Conservation (phyloP, 1,140 invertebrate species). For the Conus ventricosus region DNA sequence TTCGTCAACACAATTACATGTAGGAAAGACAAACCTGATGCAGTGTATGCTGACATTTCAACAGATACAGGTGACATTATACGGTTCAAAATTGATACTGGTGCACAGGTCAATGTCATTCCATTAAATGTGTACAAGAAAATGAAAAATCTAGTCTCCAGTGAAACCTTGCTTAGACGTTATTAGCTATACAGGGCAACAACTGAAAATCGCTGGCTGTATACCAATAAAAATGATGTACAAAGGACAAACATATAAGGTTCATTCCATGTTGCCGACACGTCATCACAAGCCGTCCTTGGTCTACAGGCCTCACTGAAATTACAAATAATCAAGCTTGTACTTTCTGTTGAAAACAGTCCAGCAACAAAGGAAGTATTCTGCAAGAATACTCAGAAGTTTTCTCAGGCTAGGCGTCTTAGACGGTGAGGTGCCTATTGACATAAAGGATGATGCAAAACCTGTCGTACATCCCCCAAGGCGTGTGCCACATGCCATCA, state of each 20-base stretch:
- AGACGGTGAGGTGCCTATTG: constrained; percentile 35
- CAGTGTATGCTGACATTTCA: constrained; percentile 43
- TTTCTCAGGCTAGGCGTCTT: constrained; percentile 45
- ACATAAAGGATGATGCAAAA: constrained; percentile 32
- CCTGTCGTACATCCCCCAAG: constrained; percentile 40
- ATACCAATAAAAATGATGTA: neutral
- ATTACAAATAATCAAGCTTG: constrained; percentile 14
- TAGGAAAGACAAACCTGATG: neutral
- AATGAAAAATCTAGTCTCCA: constrained; percentile 49
- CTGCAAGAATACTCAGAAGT: constrained; percentile 42
- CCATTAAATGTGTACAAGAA: constrained; percentile 19
- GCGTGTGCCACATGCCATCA: constrained; percentile 35
- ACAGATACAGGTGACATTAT: constrained; percentile 37
- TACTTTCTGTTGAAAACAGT: too few relatives aligned
- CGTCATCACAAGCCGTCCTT: too few relatives aligned
- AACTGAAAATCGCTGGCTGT: neutral
- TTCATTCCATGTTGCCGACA: neutral
- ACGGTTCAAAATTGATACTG: neutral
- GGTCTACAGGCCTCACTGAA: neutral
- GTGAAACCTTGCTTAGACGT: neutral
- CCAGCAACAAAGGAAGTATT: constrained; percentile 28
- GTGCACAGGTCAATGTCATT: constrained; percentile 38
- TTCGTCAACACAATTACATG: too few relatives aligned
- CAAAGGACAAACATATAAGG: neutral
- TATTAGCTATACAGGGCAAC: neutral